Evolutionary conservation across 2,113 vertebrate species (phyloP).

Genomic region (Pseudopodoces humilis): DNA sequence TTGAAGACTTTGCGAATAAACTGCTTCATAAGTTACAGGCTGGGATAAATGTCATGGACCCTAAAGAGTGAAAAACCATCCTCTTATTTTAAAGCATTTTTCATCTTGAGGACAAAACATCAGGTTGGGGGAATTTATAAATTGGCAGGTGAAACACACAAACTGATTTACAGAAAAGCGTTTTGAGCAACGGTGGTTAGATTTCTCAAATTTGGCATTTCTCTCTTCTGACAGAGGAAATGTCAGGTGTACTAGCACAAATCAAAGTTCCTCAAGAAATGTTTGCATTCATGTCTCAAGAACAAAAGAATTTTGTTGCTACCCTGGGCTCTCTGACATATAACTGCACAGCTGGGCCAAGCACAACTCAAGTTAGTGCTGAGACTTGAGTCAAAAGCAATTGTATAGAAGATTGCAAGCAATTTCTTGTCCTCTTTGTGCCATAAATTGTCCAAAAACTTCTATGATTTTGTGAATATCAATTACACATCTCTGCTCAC

Average conservation of each 20-base stretch:
- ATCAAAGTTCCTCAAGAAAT: constrained; percentile 7
- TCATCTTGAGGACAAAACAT: constrained; percentile 1
- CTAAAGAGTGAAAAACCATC: background rate
- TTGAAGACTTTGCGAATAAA: constrained; percentile 6
- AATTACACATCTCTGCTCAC: background rate
- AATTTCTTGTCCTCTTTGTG: background rate
- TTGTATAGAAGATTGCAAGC: constrained; percentile 11
- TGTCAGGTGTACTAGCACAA: constrained; percentile 26
- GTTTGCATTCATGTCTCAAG: background rate
- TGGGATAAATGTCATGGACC: background rate
- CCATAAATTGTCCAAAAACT: background rate
- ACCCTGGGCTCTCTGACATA: background rate
- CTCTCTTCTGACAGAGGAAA: constrained; percentile 37
- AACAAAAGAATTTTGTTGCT: constrained; percentile 24
- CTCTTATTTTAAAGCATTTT: constrained; percentile 28
- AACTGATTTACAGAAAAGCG: constrained; percentile 47
- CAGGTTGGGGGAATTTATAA: constrained; percentile 12
- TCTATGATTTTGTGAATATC: constrained; percentile 28
- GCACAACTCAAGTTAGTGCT: background rate
- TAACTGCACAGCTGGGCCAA: constrained; percentile 21
- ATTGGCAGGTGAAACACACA: background rate
- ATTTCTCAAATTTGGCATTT: constrained; percentile 44
- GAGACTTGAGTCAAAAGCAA: background rate
- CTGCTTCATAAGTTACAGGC: background rate
- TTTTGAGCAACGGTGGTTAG: background rate